phyloP scores from a whole-genome alignment of 1,140 invertebrate species.

The Nomia melanderi region DNA sequence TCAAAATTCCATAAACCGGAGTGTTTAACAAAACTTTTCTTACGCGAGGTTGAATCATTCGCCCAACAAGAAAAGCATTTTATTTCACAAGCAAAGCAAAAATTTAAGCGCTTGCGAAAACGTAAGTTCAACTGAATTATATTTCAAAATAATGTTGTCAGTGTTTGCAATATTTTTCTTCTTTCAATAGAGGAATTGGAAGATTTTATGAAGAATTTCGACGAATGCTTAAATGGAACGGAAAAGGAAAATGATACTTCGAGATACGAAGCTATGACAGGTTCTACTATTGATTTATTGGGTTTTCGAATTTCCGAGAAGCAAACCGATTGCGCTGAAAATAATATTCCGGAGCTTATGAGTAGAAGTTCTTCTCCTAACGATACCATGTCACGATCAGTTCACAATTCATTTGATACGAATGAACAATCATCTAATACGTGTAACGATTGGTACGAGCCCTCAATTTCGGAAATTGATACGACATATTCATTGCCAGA shows the following conservation, averaged over 20 bases:
- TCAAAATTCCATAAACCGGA: background rate
- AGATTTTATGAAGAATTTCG: conserved; percentile 66
- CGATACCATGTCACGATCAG: background rate
- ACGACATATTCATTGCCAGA: conserved; percentile 38
- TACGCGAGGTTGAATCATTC: background rate
- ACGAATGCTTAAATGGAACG: conserved; percentile 46
- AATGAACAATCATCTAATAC: background rate
- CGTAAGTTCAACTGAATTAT: conserved; percentile 14
- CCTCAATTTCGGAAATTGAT: conserved; percentile 9
- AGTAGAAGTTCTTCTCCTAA: conserved; percentile 11
- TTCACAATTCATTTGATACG: background rate
- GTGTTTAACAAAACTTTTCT: conserved; percentile 16
- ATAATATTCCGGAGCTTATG: background rate
- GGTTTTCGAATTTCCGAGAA: conserved; percentile 49
- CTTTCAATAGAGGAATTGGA: conserved; percentile 64
- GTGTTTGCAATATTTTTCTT: background rate
- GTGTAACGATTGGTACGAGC: conserved; percentile 11
- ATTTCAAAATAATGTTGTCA: background rate
- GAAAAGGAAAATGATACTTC: conserved; percentile 37
- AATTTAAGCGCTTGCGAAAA: conserved; percentile 20
- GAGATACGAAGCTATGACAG: conserved; percentile 62
- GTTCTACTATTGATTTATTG: conserved; percentile 60
- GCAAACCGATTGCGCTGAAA: background rate
- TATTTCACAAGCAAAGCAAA: background rate
- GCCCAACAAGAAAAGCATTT: background rate